A percentile compares a stretch with the other conserved stretches of the same genome.
Conservation (phyloP, 2,888 invertebrate species). For the Euproctis similis region DNA sequence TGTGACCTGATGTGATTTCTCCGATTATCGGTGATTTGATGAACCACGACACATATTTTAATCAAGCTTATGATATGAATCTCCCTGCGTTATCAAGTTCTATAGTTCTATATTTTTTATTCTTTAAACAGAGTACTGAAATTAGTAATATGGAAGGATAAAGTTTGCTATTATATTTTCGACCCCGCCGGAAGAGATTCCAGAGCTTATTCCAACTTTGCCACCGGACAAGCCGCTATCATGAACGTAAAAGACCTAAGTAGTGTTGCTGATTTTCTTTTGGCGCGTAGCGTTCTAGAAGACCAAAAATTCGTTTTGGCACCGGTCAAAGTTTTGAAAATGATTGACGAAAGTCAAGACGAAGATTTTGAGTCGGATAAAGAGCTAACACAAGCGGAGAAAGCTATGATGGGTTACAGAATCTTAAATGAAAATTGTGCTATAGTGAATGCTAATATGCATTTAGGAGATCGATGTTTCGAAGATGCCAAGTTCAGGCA, state of each 20-base stretch:
- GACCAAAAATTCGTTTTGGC: slow-evolving; percentile 69
- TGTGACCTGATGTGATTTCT: no score
- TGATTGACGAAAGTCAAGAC: slow-evolving; percentile 54
- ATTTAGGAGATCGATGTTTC: slow-evolving; percentile 75
- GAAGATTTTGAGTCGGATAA: slow-evolving; percentile 67
- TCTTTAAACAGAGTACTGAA: slow-evolving; percentile 51
- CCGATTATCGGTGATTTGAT: no score
- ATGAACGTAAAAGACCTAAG: slow-evolving; percentile 72
- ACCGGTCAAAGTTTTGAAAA: slow-evolving; percentile 62
- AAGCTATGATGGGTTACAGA: slow-evolving; percentile 72
- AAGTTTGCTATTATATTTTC: slow-evolving; percentile 77
- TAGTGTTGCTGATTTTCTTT: slow-evolving; percentile 64
- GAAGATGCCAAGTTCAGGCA: slow-evolving; percentile 76
- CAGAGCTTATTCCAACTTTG: slow-evolving; percentile 63
- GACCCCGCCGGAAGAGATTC: slow-evolving; percentile 77
- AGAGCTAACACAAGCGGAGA: slow-evolving; percentile 62
- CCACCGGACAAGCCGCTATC: slow-evolving; percentile 72
- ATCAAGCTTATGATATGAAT: no score
- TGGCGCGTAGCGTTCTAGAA: slow-evolving; percentile 62
- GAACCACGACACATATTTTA: no score
- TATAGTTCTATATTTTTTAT: no score
- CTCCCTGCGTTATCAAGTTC: no score
- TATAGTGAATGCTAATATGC: slow-evolving; percentile 74
- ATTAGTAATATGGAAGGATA: slow-evolving; percentile 76
- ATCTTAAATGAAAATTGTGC: slow-evolving; percentile 74